Evolutionary conservation across 92 coral and sea anemone species (phyloP), one percentile per base, ranked within the genome.

Genomic region (Phenganax marumi): DNA sequence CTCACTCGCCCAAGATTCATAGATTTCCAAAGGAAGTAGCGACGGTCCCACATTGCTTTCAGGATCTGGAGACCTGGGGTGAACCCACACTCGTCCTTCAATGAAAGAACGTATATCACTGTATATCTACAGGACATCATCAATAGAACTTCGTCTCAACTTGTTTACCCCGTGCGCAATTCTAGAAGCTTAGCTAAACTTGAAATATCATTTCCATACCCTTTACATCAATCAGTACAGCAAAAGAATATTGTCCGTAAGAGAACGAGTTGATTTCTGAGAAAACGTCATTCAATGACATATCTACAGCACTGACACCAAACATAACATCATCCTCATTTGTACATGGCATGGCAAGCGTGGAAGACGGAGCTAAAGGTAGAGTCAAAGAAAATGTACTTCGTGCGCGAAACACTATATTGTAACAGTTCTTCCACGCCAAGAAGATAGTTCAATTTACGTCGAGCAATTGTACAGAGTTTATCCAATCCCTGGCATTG

Each of bases 251-350:
- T 18, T 78, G 48, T 23, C 83, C 83, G 63, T 78, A 61, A 7
- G 79, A 82, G 39, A 77, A 79, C 18, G 83, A 81, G 18, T 86
- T 61, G 48, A 76, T 60, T 64, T 89, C 91, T 61, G 83, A 84
- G 56, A 91, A 78, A 10, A 91, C 68, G 47, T 85, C 85, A 58
- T 77, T 77, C 24, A 89, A 68, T 22, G 90, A 84, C 75, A 87
- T 64, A 77, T 91, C 94, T 26, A 86, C 52, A 16, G 94, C 94
- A 24, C 81, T 86, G 54, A 91, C 94, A 33, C 94, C 94, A 43
- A 25, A 66, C 50, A 89, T 73, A 0, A 80, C 53, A 6, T 75
- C 90, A 85, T 86, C 78, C 12, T 76, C 76, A 54, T 12, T 62
- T 61, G 80, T 50, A 23, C 87, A 83, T 5, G 90, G 90, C 33